A percentile compares a stretch with the other conserved stretches of the same genome.
These are phyloP conservation scores for Percina caprodes DNA, from an alignment of 2,113 vertebrate species.

Conservation along the genomic window DNA sequence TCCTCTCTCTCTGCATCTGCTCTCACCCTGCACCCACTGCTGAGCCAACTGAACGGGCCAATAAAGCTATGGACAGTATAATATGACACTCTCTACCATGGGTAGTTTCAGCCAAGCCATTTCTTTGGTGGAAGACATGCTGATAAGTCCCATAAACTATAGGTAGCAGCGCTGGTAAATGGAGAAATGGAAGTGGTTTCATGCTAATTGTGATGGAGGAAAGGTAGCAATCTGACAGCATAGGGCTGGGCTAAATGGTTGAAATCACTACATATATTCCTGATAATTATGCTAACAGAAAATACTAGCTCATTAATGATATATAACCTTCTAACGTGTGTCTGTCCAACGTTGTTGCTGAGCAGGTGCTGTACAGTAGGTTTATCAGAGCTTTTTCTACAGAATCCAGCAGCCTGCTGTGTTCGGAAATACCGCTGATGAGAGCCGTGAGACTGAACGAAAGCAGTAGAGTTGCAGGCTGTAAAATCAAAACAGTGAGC, in stretches of 20 bases:
- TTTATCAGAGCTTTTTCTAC: background rate
- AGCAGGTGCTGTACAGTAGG: background rate
- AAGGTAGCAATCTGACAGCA: background rate
- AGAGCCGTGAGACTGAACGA: no score
- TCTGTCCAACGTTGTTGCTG: background rate
- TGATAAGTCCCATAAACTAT: constrained; percentile 29
- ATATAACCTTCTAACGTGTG: background rate
- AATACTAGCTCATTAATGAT: background rate
- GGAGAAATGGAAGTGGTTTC: constrained; percentile 7
- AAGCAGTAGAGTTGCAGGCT: no score
- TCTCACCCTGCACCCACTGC: constrained; percentile 38
- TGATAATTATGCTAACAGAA: no score
- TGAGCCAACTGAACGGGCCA: constrained; percentile 39
- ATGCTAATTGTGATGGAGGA: constrained; percentile 25
- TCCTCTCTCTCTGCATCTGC: constrained; percentile 51
- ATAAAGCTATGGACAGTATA: constrained; percentile 53
- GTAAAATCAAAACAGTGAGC: background rate
- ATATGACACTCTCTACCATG: constrained; percentile 51
- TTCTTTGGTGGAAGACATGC: constrained; percentile 11
- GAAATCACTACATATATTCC: constrained; percentile 1
- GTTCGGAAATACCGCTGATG: no score
- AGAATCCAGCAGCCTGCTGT: background rate
- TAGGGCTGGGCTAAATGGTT: background rate
- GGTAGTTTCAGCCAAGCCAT: constrained; percentile 5
- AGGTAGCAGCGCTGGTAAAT: constrained; percentile 11